Evolutionary conservation across 1,140 invertebrate species (phyloP), one percentile per base, ranked within the genome.

Genomic region (roundworm (Caenorhabditis elegans)): DNA sequence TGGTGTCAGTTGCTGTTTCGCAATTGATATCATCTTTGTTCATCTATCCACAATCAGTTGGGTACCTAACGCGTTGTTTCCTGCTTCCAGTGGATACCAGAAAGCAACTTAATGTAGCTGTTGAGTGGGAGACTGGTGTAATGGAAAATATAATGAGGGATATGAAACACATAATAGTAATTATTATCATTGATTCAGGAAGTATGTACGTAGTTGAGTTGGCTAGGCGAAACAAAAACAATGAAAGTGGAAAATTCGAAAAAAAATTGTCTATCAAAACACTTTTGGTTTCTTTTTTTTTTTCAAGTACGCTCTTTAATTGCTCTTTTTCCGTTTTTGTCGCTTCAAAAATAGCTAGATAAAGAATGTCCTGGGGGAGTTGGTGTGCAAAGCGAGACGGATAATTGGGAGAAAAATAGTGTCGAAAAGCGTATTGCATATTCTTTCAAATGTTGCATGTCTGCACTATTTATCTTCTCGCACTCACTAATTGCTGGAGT

Each of bases 1-100:
- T 70, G 60, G 34, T 70, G 60, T 70, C 60, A 70, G 60, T 70
- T 70, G 60, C 34, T 39, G 60, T 39, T 70, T 70, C 60, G 53
- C 53, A 34, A 60, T 60, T 60, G 60, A 39, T 70, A 70, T 70
- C 60, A 70, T 70, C 60, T 70, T 70, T 70, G 60, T 70, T 70
- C 60, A 70, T 70, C 60, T 70, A 70, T 39, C 60, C 34, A 19
- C 34, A 39, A 70, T 70, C 34, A 70, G 36, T 70, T 43, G n/a
- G 34, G 34, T 34, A 70, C 60, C 60, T 70, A 70, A 70, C 60
- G 60, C 36, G 60, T 36, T 70, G 36, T 70, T 70, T 43, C n/a
- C 34, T 13, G 22, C 60, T 70, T 39, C 34, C n/a, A 43, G 34
- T 70, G 60, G 39, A 24, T 36, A 3, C n/a, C 60, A 10, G 34